phyloP scores from a whole-genome alignment of 2,888 invertebrate genomes.

The Ormyrus rosae region DNA sequence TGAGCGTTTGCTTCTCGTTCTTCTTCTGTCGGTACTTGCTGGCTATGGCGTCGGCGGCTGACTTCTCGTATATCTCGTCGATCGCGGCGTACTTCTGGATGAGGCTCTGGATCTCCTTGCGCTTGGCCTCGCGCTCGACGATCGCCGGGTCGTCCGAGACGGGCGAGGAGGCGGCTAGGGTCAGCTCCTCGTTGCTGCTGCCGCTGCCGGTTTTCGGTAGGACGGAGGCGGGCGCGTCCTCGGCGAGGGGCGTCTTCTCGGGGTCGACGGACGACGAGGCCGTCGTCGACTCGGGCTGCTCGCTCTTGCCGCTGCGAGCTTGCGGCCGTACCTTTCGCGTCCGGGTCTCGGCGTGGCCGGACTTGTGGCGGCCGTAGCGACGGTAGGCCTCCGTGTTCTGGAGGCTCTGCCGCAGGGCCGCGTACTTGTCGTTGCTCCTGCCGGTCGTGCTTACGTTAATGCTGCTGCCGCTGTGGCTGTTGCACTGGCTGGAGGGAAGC shows the following conservation, averaged over 20 bases:
- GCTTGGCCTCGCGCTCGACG: constrained; percentile 86
- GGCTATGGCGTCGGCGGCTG: constrained; percentile 71
- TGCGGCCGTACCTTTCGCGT: constrained; percentile 77
- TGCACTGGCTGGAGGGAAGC: constrained; percentile 35
- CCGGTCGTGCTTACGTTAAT: too few relatives aligned
- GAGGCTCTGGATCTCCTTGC: constrained; percentile 89
- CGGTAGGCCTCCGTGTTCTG: constrained; percentile 63
- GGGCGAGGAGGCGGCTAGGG: constrained; percentile 29
- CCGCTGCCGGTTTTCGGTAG: constrained; percentile 69
- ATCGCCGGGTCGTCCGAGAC: constrained; percentile 78
- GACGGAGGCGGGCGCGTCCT: neutral
- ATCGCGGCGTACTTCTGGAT: constrained; percentile 89
- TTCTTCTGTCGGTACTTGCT: constrained; percentile 69
- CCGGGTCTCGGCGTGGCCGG: constrained; percentile 69
- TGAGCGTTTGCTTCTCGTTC: constrained; percentile 46
- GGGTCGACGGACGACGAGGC: constrained; percentile 68
- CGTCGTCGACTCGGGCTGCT: constrained; percentile 77
- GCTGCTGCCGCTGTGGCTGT: constrained; percentile 51
- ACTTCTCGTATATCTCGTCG: constrained; percentile 81
- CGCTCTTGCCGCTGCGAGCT: constrained; percentile 81
- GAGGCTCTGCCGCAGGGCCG: constrained; percentile 69
- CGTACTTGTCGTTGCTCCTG: constrained; percentile 26
- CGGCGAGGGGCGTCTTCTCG: constrained; percentile 72
- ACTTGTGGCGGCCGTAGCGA: constrained; percentile 76
- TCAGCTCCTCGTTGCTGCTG: constrained; percentile 71